Conservation (phyloP, 2,888 invertebrate species). For the Pomacea canaliculata region DNA sequence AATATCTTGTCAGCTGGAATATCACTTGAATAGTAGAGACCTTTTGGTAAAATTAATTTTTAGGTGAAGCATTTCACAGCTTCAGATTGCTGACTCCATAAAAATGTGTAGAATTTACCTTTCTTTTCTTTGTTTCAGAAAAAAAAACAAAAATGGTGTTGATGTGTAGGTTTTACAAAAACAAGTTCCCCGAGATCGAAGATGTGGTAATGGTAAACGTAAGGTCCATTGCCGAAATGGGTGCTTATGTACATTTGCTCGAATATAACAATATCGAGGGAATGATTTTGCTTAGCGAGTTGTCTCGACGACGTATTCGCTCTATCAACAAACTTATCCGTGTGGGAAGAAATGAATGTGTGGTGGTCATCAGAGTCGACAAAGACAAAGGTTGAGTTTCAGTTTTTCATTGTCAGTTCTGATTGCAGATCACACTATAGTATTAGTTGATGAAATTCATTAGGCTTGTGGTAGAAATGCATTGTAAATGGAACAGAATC, state of each 20-base stretch:
- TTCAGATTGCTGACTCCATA: too few relatives aligned
- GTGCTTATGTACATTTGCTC: slow-evolving; percentile 96
- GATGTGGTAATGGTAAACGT: slow-evolving; percentile 99
- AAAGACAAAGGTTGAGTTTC: slow-evolving; percentile 89
- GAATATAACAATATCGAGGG: slow-evolving; percentile 99
- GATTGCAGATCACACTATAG: too few relatives aligned
- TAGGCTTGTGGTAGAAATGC: background rate
- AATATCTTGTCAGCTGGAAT: too few relatives aligned
- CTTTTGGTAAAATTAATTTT: too few relatives aligned
- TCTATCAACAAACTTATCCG: slow-evolving; percentile 99
- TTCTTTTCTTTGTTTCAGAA: too few relatives aligned
- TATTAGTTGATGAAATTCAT: background rate
- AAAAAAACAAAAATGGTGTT: slow-evolving; percentile 52
- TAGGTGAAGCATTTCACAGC: too few relatives aligned
- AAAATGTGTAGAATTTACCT: too few relatives aligned
- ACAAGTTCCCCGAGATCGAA: slow-evolving; percentile 97
- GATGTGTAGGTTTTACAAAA: slow-evolving; percentile 88
- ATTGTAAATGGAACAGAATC: background rate
- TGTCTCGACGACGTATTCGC: slow-evolving; percentile 97
- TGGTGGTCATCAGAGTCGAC: slow-evolving; percentile 98
- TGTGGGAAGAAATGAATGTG: slow-evolving; percentile 98
- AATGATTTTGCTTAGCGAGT: slow-evolving; percentile 97
- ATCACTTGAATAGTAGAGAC: too few relatives aligned
- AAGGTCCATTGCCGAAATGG: slow-evolving; percentile 98
- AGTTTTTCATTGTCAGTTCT: too few relatives aligned